Evolutionary conservation across 2,888 invertebrate genomes (phyloP).

Genomic region (Cephus pulcher): DNA sequence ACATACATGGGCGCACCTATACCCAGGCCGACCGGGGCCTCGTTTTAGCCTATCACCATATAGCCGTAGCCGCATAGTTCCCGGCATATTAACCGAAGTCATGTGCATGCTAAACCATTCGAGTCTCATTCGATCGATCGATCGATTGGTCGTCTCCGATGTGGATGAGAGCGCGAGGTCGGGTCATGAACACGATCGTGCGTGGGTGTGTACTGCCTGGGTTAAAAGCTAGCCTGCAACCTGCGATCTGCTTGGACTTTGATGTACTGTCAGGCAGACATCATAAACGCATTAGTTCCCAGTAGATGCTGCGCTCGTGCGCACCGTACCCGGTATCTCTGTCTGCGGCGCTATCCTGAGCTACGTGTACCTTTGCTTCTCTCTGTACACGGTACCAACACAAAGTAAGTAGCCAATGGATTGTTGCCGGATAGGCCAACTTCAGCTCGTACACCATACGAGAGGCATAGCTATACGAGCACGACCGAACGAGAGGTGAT

Average conservation of each 20-base stretch:
- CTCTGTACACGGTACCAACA: background rate
- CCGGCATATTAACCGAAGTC: background rate
- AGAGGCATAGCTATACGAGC: background rate
- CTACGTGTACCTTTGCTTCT: background rate
- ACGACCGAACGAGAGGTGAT: constrained; percentile 17
- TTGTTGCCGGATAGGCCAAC: background rate
- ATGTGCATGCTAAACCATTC: background rate
- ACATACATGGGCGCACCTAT: background rate
- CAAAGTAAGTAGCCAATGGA: background rate
- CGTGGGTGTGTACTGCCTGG: constrained; percentile 4
- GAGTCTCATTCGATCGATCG: background rate
- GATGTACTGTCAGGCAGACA: constrained; percentile 60
- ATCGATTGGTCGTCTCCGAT: background rate
- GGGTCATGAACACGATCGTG: constrained; percentile 13
- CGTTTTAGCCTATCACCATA: background rate
- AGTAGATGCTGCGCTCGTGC: constrained; percentile 12
- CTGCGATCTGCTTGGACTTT: constrained; percentile 44
- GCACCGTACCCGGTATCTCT: background rate
- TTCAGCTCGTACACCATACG: constrained; percentile 2
- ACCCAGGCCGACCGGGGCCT: background rate
- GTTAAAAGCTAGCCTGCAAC: constrained; percentile 13
- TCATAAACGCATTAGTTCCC: constrained; percentile 61
- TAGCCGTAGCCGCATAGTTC: background rate
- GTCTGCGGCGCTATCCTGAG: background rate
- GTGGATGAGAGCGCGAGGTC: background rate